Base-by-base conservation (phyloP, 2,888 invertebrate genomes). In the Chalcosyrphus nemorum region DNA sequence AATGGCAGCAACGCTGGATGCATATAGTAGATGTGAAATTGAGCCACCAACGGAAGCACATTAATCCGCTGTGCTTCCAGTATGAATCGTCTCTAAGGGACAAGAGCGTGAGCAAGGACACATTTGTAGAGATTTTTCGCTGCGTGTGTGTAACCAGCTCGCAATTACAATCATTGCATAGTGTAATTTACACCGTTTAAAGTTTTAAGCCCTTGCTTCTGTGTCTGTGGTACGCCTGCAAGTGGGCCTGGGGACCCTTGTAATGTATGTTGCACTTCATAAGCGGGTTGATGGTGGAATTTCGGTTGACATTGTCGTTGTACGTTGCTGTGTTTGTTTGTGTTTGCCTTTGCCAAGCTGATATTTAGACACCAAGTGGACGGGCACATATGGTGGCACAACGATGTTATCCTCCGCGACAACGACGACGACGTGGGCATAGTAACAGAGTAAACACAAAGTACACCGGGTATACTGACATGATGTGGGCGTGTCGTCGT, bases 111-210 rank as follows among this genome's bases (percentile, higher is more conserved):
- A 15, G 54, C 35, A 47, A 75, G 75, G 66, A 57, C 45, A 11
- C 54, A 24, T 47, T 43, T 35, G 59, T 52, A 15, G 76, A 68
- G 59, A 76, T 76, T 76, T 70, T 9, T 7, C 27, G 35, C 35
- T 47, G 59, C 17, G 43, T 52, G 27, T 84, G 63, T 84, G 80
- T 74, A 57, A 35, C 57, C 50, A 24, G 66, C 72, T 43, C 29
- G 80, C 75, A 84, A 84, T 84, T 80, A 84, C 84, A 84, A 70
- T 84, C 80, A 75, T 84, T 80, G 74, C 74, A 63, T 24, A 43
- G 74, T 75, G 80, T 84, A 80, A 84, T 63, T 84, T 75, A 84
- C 84, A 84, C 84, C 84, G 57, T 84, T 84, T 84, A 84, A 80
- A 84, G 80, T 84, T 84, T 84, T 84, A 84, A 84, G 84, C 84